These are phyloP conservation scores for Phocoena sinus DNA, from an alignment of 2,113 vertebrate genomes.

Conservation along the genomic window DNA sequence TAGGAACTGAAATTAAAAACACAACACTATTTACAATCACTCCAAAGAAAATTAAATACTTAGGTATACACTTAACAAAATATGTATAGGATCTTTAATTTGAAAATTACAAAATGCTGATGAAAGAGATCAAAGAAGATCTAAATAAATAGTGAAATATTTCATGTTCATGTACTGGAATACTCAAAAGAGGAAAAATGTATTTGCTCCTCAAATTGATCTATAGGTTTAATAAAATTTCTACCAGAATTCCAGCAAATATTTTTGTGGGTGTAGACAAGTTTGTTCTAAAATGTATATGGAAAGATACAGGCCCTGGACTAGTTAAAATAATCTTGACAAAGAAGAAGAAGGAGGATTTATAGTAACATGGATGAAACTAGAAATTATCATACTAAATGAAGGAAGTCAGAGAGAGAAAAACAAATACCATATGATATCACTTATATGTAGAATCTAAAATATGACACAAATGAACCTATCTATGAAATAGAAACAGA, in stretches of 20 bases:
- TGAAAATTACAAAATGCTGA: not conserved
- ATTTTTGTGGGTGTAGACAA: not conserved
- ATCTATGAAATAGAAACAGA: not conserved
- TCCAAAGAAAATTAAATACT: not conserved
- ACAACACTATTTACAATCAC: not conserved
- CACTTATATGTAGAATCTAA: not conserved
- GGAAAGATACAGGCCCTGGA: not conserved
- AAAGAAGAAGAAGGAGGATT: not conserved
- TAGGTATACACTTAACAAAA: not conserved
- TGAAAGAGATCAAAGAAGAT: not conserved
- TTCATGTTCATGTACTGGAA: not conserved
- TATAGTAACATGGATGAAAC: not conserved
- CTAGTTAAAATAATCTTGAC: not conserved
- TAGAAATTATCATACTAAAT: not conserved
- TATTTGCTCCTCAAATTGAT: not conserved
- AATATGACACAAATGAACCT: not conserved
- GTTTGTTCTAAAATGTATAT: not conserved
- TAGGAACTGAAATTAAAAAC: not conserved
- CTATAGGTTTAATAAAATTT: not conserved
- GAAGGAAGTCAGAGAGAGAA: not conserved
- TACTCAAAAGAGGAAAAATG: not conserved
- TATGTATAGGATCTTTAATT: not conserved
- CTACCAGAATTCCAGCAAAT: not conserved
- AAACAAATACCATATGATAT: not conserved
- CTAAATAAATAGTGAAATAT: not conserved